Base-by-base conservation (phyloP, 2,888 invertebrate species). In the Lasioglossum vierecki region DNA sequence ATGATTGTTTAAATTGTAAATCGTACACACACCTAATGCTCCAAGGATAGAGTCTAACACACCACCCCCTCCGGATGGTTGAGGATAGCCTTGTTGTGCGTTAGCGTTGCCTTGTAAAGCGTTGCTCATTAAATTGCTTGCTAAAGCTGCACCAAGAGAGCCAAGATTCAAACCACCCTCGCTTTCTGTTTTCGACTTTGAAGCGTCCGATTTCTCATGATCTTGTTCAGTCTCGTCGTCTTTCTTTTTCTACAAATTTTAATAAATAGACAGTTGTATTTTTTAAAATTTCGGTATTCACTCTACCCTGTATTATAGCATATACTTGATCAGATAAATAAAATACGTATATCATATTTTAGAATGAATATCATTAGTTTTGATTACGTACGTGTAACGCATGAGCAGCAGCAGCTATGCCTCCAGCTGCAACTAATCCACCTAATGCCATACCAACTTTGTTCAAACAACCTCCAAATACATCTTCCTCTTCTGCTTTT, bases 391-490 rank as follows among this genome's bases (percentile, higher is more conserved):
- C 95, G 85, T 92, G 93, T 18, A 93, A 85, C 9, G 94, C 94
- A 82, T 93, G 93, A 89, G 94, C 93, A 39, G 93, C 94, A 35
- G 94, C 94, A 46, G 95, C 95, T 53, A 94, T 93, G 39, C 95
- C 95, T 80, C 95, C 95, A 49, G 94, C 95, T 22, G 94, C 95
- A 73, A 93, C 93, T 35, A 94, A 89, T 80, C 94, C 95, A 41
- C 95, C 94, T 66, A 95, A 83, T 22, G 94, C 94, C 60, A 95
- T 80, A 15, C 94, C 95, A 82, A 94, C 93, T 93, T 95, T 95
- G 79, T 94, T 94, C 72, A 94, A 81, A 60, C 92, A 93, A n/a
- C 92, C 91, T 63, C 93, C 90, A 66, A 94, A 93, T 39, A 88
- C 87, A 26, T 91, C 90, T 77, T 92, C 92, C 79, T 94, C 94